Base-by-base conservation (phyloP, 2,113 vertebrate species). In the Poicephalus meyeri region DNA sequence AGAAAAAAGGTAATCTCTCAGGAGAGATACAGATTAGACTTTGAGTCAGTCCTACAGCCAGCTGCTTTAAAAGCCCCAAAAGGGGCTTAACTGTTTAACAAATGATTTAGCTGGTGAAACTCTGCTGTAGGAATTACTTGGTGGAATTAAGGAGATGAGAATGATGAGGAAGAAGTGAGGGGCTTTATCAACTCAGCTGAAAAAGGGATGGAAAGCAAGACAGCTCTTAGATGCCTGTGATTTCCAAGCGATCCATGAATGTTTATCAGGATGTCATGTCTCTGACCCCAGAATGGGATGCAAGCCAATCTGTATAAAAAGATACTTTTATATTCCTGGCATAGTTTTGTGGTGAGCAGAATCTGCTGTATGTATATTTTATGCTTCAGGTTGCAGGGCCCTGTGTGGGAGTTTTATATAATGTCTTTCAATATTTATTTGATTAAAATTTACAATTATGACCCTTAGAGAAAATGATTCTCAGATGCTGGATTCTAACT, bases 351-450 rank as follows among this genome's bases (percentile, higher is more conserved):
- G 86, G 92, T 92, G 68, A 96, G 80, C 41, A 92, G 97, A 84
- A 95, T 93, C 63, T 89, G 56, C 91, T 95, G 70, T 90, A 96
- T 96, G 93, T 95, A 88, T 97, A 95, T 94, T 97, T 97, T 96
- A 93, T 78, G 95, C 94, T 97, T 96, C 93, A 93, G 88, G 93
- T 96, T 96, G 92, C 94, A 96, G 26, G 55, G 70, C 58, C 73
- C 92, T 94, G 82, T 95, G 88, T 94, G 91, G 94, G 91, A 95
- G 90, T 96, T 97, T 95, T 88, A 95, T 96, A 91, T 88, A 95
- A 95, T 90, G 82, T 94, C 94, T 95, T 94, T 96, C 91, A 93
- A 74, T 95, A 97, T 97, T 97, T 97, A 97, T 97, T 97, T 97
- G 73, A 79, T 91, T 96, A 93, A 94, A 91, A 55, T 93, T 96